Evolutionary conservation across 2,797 vertebrate species (phyloP), one percentile per base, ranked within the genome.

Genomic region (Thaleichthys pacificus): DNA sequence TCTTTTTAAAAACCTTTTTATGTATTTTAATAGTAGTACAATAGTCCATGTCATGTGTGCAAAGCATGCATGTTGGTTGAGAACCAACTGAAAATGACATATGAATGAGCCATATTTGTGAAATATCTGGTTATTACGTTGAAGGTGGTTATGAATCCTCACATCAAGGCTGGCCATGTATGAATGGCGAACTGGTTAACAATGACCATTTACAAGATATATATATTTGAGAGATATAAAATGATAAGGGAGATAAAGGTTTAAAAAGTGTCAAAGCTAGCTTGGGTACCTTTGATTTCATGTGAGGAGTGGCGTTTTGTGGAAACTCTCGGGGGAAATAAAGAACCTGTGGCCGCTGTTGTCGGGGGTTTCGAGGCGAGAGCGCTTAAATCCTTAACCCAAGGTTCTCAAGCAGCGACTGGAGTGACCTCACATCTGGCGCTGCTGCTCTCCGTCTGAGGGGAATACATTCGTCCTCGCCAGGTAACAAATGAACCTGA

Each of bases 401-500:
- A 85, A 88, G 87, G 86, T 83, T 89, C 88, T 88, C 76, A 24
- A 82, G 78, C 79, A 68, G 77, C 89, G 82, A 85, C 88, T 82
- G 81, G 84, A 90, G 78, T 89, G 91, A 92, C 91, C 90, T 91
- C 82, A 84, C 90, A 92, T 92, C 91, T 91, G 92, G 77, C 70
- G 80, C 80, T 77, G 86, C 87, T 80, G 67, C 56, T 80, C 78
- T 85, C 82, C 82, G 86, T 91, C 89, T 89, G 89, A 89, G 86
- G 82, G 86, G 85, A 91, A 86, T 87, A 83, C 86, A 89, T 91
- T 89, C 87, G 88, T 92, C 89, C 88, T 91, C 82, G 84, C 87
- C 89, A 89, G 68, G 88, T 91, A 91, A 91, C 91, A 93, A 93
- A 94, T 92, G 91, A 92, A 90, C 88, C 88, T 81, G 86, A 88